Base-by-base conservation (phyloP, 2,888 invertebrate genomes). In the Sisyra terminalis region DNA sequence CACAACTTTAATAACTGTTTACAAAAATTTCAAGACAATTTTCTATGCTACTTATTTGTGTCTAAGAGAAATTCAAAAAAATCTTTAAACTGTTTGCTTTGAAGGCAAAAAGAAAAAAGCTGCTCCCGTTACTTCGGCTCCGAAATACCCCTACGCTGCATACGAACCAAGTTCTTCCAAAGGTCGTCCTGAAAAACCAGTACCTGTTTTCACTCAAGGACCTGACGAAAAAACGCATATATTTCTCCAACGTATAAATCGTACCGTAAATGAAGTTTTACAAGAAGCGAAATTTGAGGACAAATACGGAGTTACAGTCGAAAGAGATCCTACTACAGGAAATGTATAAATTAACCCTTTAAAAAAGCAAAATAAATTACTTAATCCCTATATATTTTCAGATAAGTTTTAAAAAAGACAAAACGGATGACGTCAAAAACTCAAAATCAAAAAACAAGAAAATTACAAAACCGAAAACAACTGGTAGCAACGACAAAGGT, bases 241-340 rank as follows among this genome's bases (percentile, higher is more conserved):
- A 6, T 85, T 82, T 56, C 61, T 81, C 40, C 58, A 69, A 11
- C 67, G 85, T 42, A 75, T 85, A 29, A 72, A 73, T 53, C 67
- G 67, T 46, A 73, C 77, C 11, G 72, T 81, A 7, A 63, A 68
- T 10, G 67, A 73, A 11, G 71, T 73, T n/a, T 57, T 75, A 2
- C 64, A 67, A 34, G 78, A 78, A 56, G 66, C 71, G 1, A 63
- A 66, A 37, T 75, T 75, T 54, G 75, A 75, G 53, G 62, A 67
- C 11, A 76, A 77, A 48, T 78, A 67, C 49, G 65, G 66, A 3
- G 74, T 78, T 0, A 64, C 69, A 47, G 66, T 78, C 2, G 57
- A 67, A 40, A 58, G 72, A 34, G 65, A 76, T 57, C 49, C 57
- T 0, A 57, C 64, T 42, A 70, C 71, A 1, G 77, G 71, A 8